A percentile compares a stretch with the other conserved stretches of the same genome.
These are phyloP conservation scores for Tachina lurida DNA, from an alignment of 2,888 invertebrate species.

Conservation along the genomic window DNA sequence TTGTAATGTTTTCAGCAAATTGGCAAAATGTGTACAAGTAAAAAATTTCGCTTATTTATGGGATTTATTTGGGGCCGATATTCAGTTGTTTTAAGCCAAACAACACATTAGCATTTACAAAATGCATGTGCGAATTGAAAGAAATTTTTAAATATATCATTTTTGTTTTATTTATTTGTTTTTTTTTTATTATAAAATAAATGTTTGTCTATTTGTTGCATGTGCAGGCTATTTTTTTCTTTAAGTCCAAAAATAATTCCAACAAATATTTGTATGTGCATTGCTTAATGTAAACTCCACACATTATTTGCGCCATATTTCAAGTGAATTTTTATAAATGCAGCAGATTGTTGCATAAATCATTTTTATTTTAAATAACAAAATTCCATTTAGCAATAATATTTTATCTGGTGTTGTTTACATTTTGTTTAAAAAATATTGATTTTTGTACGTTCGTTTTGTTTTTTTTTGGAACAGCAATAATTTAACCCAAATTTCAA, in stretches of 20 bases:
- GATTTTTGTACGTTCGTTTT: constrained; percentile 1
- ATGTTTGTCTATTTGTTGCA: neutral
- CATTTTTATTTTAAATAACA: neutral
- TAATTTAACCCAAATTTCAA: constrained; percentile 58
- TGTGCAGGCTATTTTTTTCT: neutral
- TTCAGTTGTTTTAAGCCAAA: neutral
- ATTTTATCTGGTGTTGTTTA: neutral
- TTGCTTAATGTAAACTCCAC: constrained; percentile 4
- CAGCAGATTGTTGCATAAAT: constrained; percentile 27
- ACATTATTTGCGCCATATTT: constrained; percentile 11
- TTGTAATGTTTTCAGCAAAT: neutral
- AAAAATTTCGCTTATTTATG: constrained; percentile 29
- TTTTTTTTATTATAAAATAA: neutral
- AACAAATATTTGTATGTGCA: neutral
- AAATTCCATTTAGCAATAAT: neutral
- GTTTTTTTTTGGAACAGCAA: neutral
- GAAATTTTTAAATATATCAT: constrained; percentile 21
- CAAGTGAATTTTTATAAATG: constrained; percentile 18
- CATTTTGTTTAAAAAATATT: constrained; percentile 9
- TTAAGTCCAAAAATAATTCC: constrained; percentile 3
- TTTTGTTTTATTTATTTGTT: neutral
- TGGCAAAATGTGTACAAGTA: neutral
- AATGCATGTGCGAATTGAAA: constrained; percentile 16
- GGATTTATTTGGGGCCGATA: constrained; percentile 27
- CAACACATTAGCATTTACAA: neutral